A percentile compares a stretch with the other conserved stretches of the same genome.
Evolutionary conservation across 2,797 vertebrate genomes (phyloP).

Genomic region (Zenarchopterus dispar): DNA sequence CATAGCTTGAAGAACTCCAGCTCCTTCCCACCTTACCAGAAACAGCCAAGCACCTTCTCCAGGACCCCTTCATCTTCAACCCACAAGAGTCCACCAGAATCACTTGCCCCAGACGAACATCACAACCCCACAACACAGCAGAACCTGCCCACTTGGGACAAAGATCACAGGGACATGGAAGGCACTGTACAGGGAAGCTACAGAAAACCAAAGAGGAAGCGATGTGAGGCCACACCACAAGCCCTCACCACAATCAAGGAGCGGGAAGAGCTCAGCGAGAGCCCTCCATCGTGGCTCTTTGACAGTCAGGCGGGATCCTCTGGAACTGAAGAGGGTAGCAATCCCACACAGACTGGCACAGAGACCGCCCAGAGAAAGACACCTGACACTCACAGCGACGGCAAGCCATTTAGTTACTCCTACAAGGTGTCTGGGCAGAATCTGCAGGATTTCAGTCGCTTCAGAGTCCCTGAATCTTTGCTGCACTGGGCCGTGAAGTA

Average conservation of each 20-base stretch:
- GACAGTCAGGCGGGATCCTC: slow-evolving; percentile 19
- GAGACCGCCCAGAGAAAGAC: accelerated
- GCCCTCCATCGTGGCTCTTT: slow-evolving; percentile 72
- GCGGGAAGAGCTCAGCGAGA: slow-evolving; percentile 18
- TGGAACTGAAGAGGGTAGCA: not conserved
- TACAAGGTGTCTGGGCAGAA: slow-evolving; percentile 52
- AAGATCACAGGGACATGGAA: not conserved
- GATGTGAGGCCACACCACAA: slow-evolving; percentile 8
- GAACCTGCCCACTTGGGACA: not conserved
- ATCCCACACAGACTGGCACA: not conserved
- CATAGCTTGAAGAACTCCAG: not conserved
- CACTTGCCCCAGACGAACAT: not conserved
- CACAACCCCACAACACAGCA: not conserved
- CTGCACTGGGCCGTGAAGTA: slow-evolving; percentile 69
- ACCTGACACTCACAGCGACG: slow-evolving; percentile 45
- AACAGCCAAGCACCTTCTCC: not conserved
- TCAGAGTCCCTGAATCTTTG: slow-evolving; percentile 30
- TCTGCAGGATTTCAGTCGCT: slow-evolving; percentile 47
- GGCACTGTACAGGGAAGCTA: not conserved
- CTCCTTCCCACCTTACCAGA: slow-evolving; percentile 62
- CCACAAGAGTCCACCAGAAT: not conserved
- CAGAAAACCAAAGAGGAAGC: slow-evolving; percentile 51
- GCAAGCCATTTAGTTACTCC: slow-evolving; percentile 50
- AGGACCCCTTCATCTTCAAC: not conserved
- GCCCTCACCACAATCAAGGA: slow-evolving; percentile 2